These are phyloP conservation scores for Motacilla tschutschensis DNA, from an alignment of 2,113 vertebrate genomes.

Conservation along the genomic window DNA sequence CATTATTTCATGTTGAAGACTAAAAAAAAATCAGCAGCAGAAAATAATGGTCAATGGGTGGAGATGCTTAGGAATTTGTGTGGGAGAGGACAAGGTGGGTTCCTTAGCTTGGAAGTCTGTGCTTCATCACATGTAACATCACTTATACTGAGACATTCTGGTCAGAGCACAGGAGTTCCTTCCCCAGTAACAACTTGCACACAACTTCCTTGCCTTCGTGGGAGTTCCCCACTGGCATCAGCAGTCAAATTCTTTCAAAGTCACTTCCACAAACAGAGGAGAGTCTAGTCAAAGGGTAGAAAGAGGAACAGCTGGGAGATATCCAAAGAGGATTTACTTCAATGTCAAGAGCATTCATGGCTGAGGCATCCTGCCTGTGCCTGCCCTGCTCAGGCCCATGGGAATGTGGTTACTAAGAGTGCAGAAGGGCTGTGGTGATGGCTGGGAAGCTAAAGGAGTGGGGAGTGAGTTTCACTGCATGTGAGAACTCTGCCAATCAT, in stretches of 20 bases:
- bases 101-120: not conserved
- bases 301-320: constrained; percentile 7
- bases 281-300: not conserved
- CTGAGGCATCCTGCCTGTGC: not conserved
- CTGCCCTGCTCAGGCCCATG: not conserved
- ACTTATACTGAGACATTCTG: not conserved
- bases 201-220: not conserved
- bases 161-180: not conserved
- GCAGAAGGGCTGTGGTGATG: not conserved
- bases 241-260: constrained; percentile 36
- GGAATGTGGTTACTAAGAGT: not conserved
- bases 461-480: not conserved
- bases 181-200: not conserved
- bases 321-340: not conserved
- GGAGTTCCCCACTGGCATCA: constrained; percentile 25
- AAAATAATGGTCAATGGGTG: not conserved
- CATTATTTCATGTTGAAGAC: not conserved
- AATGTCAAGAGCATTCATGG: not conserved
- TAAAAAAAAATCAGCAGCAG: not conserved
- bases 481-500: not conserved
- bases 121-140: not conserved
- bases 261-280: not conserved
- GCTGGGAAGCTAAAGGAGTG: not conserved
- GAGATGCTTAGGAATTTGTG: not conserved
- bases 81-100: not conserved